Percentiles rank a stretch among this genome's conserved stretches.
Conservation (phyloP, 2,113 vertebrate genomes). For the Porphyrio hochstetteri region DNA sequence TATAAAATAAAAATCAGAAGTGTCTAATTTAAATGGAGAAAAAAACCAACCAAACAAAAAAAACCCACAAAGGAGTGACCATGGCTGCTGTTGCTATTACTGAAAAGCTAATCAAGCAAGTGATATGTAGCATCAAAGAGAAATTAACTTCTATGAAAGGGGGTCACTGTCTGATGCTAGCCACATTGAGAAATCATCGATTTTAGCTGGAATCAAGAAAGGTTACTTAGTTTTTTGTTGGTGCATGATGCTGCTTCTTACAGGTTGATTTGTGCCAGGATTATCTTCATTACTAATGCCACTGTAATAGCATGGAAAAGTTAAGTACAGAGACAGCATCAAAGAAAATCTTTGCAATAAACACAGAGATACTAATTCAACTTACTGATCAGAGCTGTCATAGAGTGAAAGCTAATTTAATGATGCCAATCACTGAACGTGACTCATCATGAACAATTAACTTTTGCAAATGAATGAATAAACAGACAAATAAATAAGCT, state of each 20-base stretch:
- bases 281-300: not conserved
- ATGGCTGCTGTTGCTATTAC: not conserved
- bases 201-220: not conserved
- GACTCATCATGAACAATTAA: slow-evolving; percentile 4
- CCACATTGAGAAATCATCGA: not conserved
- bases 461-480: not conserved
- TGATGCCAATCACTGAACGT: not conserved
- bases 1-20: not conserved
- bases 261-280: not conserved
- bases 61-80: not conserved
- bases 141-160: not conserved
- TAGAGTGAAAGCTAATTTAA: not conserved
- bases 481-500: not conserved
- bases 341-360: slow-evolving; percentile 11
- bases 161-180: not conserved
- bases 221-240: not conserved
- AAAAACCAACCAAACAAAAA: not conserved
- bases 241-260: not conserved
- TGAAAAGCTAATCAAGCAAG: slow-evolving; percentile 7
- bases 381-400: not conserved
- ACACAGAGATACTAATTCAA: slow-evolving; percentile 24
- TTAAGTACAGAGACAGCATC: not conserved
- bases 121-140: not conserved
- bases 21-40: not conserved
- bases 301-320: not conserved